A percentile compares a stretch with the other conserved stretches of the same genome.
phyloP scores from a whole-genome alignment of 37 sponge, comb jelly and placozoan species.

The Halichondria panicea region DNA sequence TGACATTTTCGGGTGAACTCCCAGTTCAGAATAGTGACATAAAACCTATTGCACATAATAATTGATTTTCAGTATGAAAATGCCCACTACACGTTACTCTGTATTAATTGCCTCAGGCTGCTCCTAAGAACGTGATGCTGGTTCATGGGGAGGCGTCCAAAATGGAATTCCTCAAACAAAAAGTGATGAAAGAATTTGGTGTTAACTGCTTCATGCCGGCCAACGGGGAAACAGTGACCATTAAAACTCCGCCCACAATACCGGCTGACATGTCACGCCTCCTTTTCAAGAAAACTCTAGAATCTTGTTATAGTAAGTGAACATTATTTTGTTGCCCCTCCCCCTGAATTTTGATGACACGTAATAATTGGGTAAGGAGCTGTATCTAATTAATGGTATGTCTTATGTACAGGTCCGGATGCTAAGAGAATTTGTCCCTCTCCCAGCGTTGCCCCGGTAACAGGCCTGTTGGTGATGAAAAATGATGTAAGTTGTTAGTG shows the following conservation, averaged over 20 bases:
- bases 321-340: too few species aligned
- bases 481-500: conserved; percentile 29
- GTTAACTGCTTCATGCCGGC: conserved; percentile 86
- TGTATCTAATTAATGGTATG: not conserved
- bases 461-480: conserved; percentile 62
- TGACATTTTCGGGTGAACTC: too few species aligned
- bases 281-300: conserved; percentile 67
- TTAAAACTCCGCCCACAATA: conserved; percentile 72
- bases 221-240: conserved; percentile 90
- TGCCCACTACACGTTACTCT: conserved; percentile 11
- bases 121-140: conserved; percentile 94
- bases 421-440: conserved; percentile 37
- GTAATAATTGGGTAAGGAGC: not conserved
- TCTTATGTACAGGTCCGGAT: conserved; percentile 20
- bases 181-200: conserved; percentile 79
- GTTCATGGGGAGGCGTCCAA: conserved; percentile 97
- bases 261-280: conserved; percentile 60
- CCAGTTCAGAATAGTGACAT: too few species aligned
- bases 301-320: conserved; percentile 49
- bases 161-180: conserved; percentile 91
- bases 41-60: too few species aligned
- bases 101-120: conserved; percentile 59
- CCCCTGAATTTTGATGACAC: too few species aligned
- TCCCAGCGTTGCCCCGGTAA: conserved; percentile 23
- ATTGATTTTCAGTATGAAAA: too few species aligned